These are phyloP conservation scores for Ooceraea biroi DNA, from an alignment of 1,140 invertebrate genomes.

Conservation along the genomic window DNA sequence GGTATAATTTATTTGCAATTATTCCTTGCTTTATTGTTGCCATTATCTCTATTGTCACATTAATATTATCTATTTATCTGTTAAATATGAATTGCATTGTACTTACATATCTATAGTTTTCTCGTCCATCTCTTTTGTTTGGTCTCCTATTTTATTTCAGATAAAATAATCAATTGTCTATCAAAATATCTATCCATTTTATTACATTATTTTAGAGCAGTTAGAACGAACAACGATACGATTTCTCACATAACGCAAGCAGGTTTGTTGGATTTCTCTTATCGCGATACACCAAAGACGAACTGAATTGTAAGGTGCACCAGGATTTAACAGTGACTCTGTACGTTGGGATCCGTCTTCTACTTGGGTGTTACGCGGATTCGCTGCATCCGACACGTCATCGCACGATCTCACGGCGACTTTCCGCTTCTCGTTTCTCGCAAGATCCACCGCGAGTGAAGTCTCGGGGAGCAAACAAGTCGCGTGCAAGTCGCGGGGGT, in stretches of 20 bases:
- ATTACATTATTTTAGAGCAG: not conserved
- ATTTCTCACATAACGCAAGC: not conserved
- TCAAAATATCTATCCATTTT: not conserved
- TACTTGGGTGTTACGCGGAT: not conserved
- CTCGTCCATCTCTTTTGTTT: not conserved
- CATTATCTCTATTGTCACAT: not conserved
- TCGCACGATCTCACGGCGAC: constrained; percentile 18
- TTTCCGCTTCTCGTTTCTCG: constrained; percentile 30
- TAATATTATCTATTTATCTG: not conserved
- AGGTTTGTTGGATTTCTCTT: not conserved
- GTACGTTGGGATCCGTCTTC: not conserved
- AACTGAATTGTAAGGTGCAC: not conserved
- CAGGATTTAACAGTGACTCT: not conserved
- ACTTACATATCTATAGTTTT: not conserved
- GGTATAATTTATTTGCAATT: not conserved
- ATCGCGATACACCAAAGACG: not conserved
- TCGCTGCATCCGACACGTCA: not conserved
- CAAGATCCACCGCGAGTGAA: constrained; percentile 33
- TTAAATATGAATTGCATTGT: not conserved
- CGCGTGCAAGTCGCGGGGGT: constrained; percentile 44
- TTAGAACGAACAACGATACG: not conserved
- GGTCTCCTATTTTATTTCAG: constrained; percentile 6
- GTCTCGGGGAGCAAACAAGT: constrained; percentile 46
- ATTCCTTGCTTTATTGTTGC: not conserved
- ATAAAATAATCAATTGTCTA: not conserved